A percentile compares a stretch with the other conserved stretches of the same genome.
Evolutionary conservation across 2,797 vertebrate genomes (phyloP).

Genomic region (Gallinago solitaria): DNA sequence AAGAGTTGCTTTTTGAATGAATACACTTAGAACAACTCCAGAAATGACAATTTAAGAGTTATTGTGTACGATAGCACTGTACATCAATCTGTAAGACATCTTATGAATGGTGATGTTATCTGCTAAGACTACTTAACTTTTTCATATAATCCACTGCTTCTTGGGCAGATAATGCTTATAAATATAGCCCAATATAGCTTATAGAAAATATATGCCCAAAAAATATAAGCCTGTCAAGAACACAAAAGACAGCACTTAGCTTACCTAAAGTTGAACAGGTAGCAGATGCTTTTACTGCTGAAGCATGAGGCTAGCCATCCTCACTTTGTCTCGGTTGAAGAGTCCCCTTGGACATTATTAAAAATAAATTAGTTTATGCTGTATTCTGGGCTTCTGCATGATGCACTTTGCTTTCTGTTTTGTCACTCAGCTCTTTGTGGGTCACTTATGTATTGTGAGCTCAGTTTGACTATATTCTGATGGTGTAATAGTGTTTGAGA

Average conservation of each 20-base stretch:
- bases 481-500: background rate
- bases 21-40: background rate
- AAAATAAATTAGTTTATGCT: background rate
- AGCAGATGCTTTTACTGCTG: background rate
- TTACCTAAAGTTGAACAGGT: background rate
- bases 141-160: background rate
- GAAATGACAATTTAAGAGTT: background rate
- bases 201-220: background rate
- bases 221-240: background rate
- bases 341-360: accelerated
- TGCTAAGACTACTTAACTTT: background rate
- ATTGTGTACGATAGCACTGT: background rate
- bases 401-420: background rate
- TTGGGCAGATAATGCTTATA: background rate
- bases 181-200: background rate
- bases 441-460: accelerated
- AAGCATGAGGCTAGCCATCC: background rate
- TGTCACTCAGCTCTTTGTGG: background rate
- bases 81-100: accelerated
- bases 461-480: background rate
- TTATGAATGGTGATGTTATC: background rate
- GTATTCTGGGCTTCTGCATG: background rate
- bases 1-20: background rate
- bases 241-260: background rate
- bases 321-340: background rate